These are phyloP conservation scores for Cyclopterus lumpus DNA, from an alignment of 2,797 vertebrate genomes.

Conservation along the genomic window DNA sequence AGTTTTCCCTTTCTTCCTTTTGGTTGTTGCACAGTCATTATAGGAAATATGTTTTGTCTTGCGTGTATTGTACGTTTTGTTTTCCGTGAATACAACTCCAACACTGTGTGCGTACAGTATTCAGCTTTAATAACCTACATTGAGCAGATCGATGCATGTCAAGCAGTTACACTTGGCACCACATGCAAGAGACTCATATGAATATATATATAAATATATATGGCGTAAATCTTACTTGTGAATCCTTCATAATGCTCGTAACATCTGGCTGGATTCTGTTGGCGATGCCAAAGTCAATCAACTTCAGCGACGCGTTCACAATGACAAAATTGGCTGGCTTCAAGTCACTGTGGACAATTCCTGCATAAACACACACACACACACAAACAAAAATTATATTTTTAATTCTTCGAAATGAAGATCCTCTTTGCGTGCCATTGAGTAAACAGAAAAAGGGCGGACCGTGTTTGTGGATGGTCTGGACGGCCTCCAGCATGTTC, in stretches of 20 bases:
- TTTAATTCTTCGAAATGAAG: neutral
- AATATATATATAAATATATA: neutral
- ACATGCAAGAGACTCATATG: neutral
- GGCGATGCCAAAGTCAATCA: slow-evolving; percentile 98
- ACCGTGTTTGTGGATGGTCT: slow-evolving; percentile 97
- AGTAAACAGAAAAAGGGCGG: neutral
- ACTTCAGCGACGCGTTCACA: slow-evolving; percentile 94
- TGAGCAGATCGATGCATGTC: neutral
- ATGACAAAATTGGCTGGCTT: slow-evolving; percentile 99
- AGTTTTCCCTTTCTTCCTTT: neutral
- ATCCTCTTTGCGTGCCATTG: no score
- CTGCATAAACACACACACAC: slow-evolving; percentile 67
- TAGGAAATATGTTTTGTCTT: neutral
- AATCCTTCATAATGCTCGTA: slow-evolving; percentile 97
- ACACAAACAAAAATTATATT: neutral
- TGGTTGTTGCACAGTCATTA: no score
- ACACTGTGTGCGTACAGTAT: neutral
- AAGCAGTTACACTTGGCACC: neutral
- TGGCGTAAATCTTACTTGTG: slow-evolving; percentile 86
- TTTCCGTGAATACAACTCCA: neutral
- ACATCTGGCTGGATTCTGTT: slow-evolving; percentile 97
- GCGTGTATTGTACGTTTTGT: no score
- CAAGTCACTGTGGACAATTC: slow-evolving; percentile 97
- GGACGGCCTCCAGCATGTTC: slow-evolving; percentile 97
- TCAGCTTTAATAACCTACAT: neutral